Percentiles rank a stretch among this genome's conserved stretches.
These are phyloP conservation scores for Oasisia sp. DNA, from an alignment of 2,888 invertebrate species.

Conservation along the genomic window DNA sequence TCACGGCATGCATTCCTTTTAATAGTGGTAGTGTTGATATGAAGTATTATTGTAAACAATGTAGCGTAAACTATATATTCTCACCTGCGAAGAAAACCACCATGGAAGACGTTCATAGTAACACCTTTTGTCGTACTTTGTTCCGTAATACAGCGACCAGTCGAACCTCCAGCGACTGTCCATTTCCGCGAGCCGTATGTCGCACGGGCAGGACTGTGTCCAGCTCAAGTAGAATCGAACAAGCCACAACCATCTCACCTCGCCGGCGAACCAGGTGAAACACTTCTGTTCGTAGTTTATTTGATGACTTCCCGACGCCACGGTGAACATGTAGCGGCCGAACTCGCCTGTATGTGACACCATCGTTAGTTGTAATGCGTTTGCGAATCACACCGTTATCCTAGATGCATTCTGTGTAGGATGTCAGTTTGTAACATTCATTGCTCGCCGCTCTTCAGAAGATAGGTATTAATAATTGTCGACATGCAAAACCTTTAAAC, in stretches of 20 bases:
- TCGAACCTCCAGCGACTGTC: not conserved
- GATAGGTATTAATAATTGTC: no score
- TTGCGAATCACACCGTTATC: not conserved
- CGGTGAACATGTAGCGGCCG: not conserved
- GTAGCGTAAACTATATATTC: not conserved
- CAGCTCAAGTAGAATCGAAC: not conserved
- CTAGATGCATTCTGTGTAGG: no score
- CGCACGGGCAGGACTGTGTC: not conserved
- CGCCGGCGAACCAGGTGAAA: not conserved
- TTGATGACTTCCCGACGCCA: not conserved
- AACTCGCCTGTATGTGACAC: not conserved
- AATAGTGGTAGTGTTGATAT: no score
- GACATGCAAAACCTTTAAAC: no score
- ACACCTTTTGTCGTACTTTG: not conserved
- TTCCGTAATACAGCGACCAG: not conserved
- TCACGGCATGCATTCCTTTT: no score
- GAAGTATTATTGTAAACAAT: no score
- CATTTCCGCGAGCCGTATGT: not conserved
- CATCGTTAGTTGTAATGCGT: not conserved
- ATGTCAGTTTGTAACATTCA: no score
- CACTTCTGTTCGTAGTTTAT: conserved; percentile 23
- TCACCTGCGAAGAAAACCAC: not conserved
- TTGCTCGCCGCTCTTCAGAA: no score
- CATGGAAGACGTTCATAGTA: not conserved
- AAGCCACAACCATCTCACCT: not conserved